Base-by-base conservation (phyloP, 2,888 invertebrate species). In the Apeira syringaria region DNA sequence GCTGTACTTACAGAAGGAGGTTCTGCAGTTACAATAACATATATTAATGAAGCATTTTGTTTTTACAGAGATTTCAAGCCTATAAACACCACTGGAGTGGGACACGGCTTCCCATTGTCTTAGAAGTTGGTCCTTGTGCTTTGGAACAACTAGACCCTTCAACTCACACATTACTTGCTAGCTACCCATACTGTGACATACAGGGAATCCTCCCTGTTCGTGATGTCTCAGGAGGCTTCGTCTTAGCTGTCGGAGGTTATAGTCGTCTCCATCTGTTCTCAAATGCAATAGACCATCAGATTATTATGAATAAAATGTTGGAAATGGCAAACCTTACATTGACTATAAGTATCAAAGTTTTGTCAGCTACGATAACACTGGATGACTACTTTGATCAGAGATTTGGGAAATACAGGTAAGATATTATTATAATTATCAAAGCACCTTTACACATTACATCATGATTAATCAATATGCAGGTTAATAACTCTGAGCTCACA, bases 41-140 rank as follows among this genome's bases (percentile, higher is more conserved):
- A n/a, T n/a, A n/a, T n/a, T n/a, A n/a, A n/a, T n/a, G n/a, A n/a
- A n/a, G n/a, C n/a, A n/a, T n/a, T n/a, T n/a, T n/a, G n/a, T n/a
- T 39, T 9, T 33, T 7, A 5, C 83, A 96, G 96, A 93, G 93
- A 67, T 98, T 94, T 82, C 94, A 95, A 83, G 97, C 96, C 3
- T 97, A 95, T 80, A 99, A 99, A 85, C 95, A 97, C 71, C 98
- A 99, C 69, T 99, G 99, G 99, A 97, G 98, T 30, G 98, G 98
- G 36, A 96, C 95, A 20, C 93, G 96, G 50, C 90, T 98, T 26
- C 97, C 98, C 0, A 93, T 97, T 9, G 93, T 96, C 12, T 85
- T 99, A 47, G 98, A 98, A 91, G 95, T 98, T 1, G 96, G 97
- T n/a, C 95, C 97, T 0, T 96, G 95, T 74, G 96, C 97, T 15